A percentile compares a stretch with the other conserved stretches of the same genome.
phyloP scores from a whole-genome alignment of 1,140 invertebrate species.

The Papilio machaon region DNA sequence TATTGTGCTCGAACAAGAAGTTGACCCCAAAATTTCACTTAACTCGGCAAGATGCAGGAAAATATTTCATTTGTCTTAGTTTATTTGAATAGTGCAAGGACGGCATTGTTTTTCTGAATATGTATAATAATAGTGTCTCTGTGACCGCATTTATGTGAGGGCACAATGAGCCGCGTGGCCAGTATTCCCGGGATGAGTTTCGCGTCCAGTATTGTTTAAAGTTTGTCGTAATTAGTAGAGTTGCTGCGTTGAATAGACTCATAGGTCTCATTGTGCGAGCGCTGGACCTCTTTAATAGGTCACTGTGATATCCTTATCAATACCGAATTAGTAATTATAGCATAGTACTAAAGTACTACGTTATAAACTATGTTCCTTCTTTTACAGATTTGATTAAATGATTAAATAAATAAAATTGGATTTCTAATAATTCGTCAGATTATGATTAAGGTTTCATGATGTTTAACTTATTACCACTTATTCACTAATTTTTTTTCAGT shows the following conservation, averaged over 20 bases:
- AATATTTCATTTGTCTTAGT: constrained; percentile 78
- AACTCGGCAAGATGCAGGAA: constrained; percentile 50
- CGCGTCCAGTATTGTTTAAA: constrained; percentile 81
- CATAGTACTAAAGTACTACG: background rate
- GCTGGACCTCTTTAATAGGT: constrained; percentile 60
- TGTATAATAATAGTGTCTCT: constrained; percentile 77
- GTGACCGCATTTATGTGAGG: constrained; percentile 76
- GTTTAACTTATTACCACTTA: background rate
- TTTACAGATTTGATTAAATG: background rate
- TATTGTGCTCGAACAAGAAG: constrained; percentile 35
- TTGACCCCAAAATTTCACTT: constrained; percentile 47
- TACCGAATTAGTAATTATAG: background rate
- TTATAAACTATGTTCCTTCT: background rate
- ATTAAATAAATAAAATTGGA: background rate
- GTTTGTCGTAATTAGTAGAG: constrained; percentile 81
- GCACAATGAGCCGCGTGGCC: constrained; percentile 74
- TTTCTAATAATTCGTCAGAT: background rate
- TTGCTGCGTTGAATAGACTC: constrained; percentile 72
- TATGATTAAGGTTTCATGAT: background rate
- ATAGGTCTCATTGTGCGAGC: constrained; percentile 71
- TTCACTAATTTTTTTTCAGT: constrained; percentile 77
- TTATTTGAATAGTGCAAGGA: constrained; percentile 76
- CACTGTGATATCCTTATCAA: constrained; percentile 46
- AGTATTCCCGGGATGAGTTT: constrained; percentile 78
- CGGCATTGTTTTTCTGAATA: constrained; percentile 79